Conservation (phyloP, 2,113 vertebrate species). For the Lycaon pictus region DNA sequence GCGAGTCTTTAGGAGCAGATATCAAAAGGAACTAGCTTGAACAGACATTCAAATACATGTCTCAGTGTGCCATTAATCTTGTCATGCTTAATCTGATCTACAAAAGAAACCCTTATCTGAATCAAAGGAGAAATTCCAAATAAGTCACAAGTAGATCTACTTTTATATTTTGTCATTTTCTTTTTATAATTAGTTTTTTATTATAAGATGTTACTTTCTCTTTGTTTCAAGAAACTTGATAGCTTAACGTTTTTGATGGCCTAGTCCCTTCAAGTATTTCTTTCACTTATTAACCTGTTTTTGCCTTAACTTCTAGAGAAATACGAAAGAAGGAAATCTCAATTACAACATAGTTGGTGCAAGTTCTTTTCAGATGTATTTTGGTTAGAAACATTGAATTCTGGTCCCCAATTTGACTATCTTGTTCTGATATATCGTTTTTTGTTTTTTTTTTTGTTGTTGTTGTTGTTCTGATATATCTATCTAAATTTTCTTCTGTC, state of each 20-base stretch:
- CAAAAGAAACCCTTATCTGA: slow-evolving; percentile 76
- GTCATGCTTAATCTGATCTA: slow-evolving; percentile 66
- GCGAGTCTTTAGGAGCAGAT: background rate
- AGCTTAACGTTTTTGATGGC: slow-evolving; percentile 50
- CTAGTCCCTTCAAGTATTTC: slow-evolving; percentile 29
- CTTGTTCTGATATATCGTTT: background rate
- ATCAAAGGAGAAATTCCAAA: slow-evolving; percentile 76
- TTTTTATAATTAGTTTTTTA: slow-evolving; percentile 76
- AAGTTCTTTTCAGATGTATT: background rate
- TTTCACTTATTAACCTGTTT: slow-evolving; percentile 54
- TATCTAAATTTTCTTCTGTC: background rate
- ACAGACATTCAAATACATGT: slow-evolving; percentile 47
- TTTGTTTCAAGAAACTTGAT: slow-evolving; percentile 50
- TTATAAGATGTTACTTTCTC: slow-evolving; percentile 70
- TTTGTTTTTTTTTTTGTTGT: no score
- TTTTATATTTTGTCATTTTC: slow-evolving; percentile 70
- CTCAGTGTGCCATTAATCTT: slow-evolving; percentile 74
- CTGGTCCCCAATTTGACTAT: background rate
- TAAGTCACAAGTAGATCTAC: slow-evolving; percentile 66
- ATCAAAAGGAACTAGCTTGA: slow-evolving; percentile 19
- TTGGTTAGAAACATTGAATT: background rate
- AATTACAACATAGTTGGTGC: background rate
- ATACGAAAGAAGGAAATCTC: background rate
- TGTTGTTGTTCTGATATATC: slow-evolving; percentile 1
- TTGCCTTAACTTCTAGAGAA: background rate